A percentile compares a stretch with the other conserved stretches of the same genome.
phyloP scores from a whole-genome alignment of 1,140 invertebrate genomes.

The Schlechtendalia chinensis region DNA sequence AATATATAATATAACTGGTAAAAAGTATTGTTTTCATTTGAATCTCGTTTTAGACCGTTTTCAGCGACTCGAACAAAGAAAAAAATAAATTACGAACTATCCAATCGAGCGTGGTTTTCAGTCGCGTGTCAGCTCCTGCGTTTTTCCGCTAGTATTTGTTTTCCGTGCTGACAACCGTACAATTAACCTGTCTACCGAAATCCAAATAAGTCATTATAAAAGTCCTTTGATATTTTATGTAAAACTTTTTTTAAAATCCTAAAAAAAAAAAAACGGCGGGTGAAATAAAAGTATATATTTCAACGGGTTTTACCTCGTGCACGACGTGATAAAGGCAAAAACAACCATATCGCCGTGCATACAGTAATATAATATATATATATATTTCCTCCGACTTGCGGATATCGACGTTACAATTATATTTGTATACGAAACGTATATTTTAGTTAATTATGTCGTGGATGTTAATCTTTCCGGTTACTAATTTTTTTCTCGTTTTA shows the following conservation, averaged over 20 bases:
- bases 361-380: no score
- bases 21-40: not conserved
- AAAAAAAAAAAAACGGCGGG: not conserved
- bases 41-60: not conserved
- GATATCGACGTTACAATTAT: constrained; percentile 18
- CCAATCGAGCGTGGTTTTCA: constrained; percentile 6
- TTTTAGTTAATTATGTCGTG: constrained; percentile 24
- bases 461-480: constrained; percentile 17
- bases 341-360: not conserved
- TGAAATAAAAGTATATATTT: constrained; percentile 13
- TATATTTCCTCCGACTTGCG: not conserved
- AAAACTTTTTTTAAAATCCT: constrained; percentile 6
- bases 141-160: constrained; percentile 26
- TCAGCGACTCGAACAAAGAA: not conserved
- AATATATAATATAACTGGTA: no score
- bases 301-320: not conserved
- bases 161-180: constrained; percentile 26
- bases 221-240: not conserved
- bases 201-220: constrained; percentile 40
- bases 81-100: not conserved
- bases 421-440: not conserved
- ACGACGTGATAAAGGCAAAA: not conserved
- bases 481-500: not conserved
- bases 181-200: constrained; percentile 28
- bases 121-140: constrained; percentile 21